These are phyloP conservation scores for Brachypterus glaber DNA, from an alignment of 2,888 invertebrate genomes.

Conservation along the genomic window DNA sequence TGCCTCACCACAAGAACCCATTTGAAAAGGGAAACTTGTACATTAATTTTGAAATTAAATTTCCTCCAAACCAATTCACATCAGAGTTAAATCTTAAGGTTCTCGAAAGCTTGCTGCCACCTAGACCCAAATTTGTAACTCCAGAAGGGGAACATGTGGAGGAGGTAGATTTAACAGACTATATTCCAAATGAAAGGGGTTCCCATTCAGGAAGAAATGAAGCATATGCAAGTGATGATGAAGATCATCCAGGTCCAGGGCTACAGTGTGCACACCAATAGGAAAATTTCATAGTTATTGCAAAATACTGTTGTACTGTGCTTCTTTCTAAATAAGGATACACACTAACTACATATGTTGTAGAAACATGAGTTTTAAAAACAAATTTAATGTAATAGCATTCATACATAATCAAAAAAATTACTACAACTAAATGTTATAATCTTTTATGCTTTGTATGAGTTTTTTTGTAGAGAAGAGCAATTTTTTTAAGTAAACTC, in stretches of 20 bases:
- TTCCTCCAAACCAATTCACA: constrained; percentile 75
- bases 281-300: constrained; percentile 32
- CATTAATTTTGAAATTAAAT: constrained; percentile 76
- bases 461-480: too few relatives aligned
- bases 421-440: too few relatives aligned
- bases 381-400: too few relatives aligned
- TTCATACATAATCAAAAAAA: too few relatives aligned
- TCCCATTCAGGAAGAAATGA: constrained; percentile 47
- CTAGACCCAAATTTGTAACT: constrained; percentile 58
- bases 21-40: constrained; percentile 80
- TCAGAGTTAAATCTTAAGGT: constrained; percentile 54
- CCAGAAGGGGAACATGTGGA: constrained; percentile 76
- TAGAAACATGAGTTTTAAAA: constrained; percentile 21
- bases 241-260: constrained; percentile 46
- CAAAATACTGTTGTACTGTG: constrained; percentile 28
- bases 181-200: constrained; percentile 52
- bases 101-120: constrained; percentile 67
- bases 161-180: constrained; percentile 74
- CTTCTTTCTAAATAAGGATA: constrained; percentile 41
- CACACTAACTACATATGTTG: constrained; percentile 19
- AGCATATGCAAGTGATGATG: constrained; percentile 63
- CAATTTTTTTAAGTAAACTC: too few relatives aligned
- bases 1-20: constrained; percentile 79
- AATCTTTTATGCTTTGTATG: too few relatives aligned
- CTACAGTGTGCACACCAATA: constrained; percentile 80